Conservation (phyloP, 2,888 invertebrate genomes). For the Gibbula magus region DNA sequence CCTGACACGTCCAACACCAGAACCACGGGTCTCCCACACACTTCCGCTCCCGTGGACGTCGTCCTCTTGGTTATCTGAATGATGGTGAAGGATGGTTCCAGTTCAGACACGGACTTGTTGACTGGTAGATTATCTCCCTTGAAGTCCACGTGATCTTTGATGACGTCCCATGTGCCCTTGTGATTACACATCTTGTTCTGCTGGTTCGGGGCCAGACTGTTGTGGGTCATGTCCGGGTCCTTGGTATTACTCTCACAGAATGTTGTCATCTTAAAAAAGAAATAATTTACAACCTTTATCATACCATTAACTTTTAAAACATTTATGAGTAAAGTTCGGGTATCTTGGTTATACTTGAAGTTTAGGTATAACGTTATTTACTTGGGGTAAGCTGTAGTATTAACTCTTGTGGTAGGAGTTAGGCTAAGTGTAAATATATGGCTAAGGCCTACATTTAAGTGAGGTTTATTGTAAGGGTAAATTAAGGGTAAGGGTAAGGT, state of each 20-base stretch:
- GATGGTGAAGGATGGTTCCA: neutral
- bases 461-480: no score
- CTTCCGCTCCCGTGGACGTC: neutral
- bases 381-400: no score
- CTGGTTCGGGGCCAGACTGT: neutral
- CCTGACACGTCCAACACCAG: constrained; percentile 15
- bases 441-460: no score
- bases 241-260: constrained; percentile 7
- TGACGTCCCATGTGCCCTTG: constrained; percentile 1
- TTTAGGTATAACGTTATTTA: no score
- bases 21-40: neutral
- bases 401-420: no score
- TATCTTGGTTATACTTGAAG: no score
- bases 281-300: no score
- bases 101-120: neutral
- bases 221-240: neutral
- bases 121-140: neutral
- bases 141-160: constrained; percentile 5
- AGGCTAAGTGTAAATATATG: no score
- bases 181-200: constrained; percentile 12
- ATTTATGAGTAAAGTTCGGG: no score
- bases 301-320: no score
- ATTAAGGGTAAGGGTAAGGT: no score
- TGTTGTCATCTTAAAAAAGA: neutral
- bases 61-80: neutral